Base-by-base conservation (phyloP, 1,140 invertebrate genomes). In the Heliconius hewitsoni region DNA sequence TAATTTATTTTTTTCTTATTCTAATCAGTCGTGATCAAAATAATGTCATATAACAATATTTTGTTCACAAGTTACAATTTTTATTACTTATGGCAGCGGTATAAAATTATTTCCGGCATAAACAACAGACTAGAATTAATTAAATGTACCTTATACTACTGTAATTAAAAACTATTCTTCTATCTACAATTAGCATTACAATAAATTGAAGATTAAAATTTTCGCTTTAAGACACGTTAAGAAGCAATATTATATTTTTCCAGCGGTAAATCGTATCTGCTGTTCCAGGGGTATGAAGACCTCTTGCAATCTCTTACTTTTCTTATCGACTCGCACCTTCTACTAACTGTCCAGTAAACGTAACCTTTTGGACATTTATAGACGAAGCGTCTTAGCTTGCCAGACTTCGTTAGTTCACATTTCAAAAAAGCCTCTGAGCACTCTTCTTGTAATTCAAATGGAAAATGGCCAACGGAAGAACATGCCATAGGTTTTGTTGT, bases 361-460 rank as follows among this genome's bases (percentile, higher is more conserved):
- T 96, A 97, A 11, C 96, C 96, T 88, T 96, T 91, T 1, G 97
- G 97, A 93, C 98, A 98, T 86, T 96, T 96, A 89, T 96, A 97
- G 11, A 98, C 91, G 78, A 96, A 96, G 11, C 97, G 97, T 87
- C 96, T 95, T 81, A 98, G 91, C 74, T 89, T 95, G 70, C 93
- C 90, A 70, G 95, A 89, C 77, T 87, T 85, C 9, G 92, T 91
- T 86, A 93, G 95, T 81, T 93, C 93, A 88, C 97, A 98, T 90
- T 97, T 98, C 73, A 97, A 95, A 89, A 98, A 98, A 2, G 95
- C 95, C 72, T 96, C 95, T 78, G 96, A 97, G 90, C 97, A 97
- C 71, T 91, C 88, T 87, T 96, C 94, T 76, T 96, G 95, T 75
- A 95, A 95, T 78, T 96, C 96, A 50, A 97, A 95, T 16, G 97